Percentiles rank a stretch among this genome's conserved stretches.
These are phyloP conservation scores for Tinamus major DNA, from an alignment of 2,797 vertebrate species.

Conservation along the genomic window DNA sequence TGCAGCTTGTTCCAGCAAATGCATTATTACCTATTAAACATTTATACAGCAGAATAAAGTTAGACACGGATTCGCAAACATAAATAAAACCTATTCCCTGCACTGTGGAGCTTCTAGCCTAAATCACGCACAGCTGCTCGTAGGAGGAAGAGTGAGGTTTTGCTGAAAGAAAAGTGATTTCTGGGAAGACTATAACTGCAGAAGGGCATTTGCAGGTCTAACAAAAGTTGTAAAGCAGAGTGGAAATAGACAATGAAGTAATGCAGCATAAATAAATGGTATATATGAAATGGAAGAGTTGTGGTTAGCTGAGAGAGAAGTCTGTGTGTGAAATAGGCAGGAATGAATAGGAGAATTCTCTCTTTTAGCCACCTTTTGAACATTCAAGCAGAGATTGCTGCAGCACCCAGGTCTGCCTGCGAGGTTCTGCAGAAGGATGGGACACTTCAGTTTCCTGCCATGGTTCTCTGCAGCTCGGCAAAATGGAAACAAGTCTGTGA, in stretches of 20 bases:
- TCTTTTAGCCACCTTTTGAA: neutral
- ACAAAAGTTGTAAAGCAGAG: neutral
- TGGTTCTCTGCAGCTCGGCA: neutral
- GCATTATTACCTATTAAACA: slow-evolving; percentile 73
- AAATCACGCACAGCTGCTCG: neutral
- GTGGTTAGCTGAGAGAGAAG: neutral
- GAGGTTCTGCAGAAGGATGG: neutral
- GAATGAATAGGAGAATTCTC: neutral
- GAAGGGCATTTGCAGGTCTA: neutral
- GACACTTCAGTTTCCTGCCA: neutral
- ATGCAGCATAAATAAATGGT: neutral
- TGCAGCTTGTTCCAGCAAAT: slow-evolving; percentile 55
- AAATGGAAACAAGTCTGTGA: neutral
- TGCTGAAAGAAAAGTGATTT: slow-evolving; percentile 1
- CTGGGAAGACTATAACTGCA: neutral
- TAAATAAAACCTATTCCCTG: slow-evolving; percentile 38
- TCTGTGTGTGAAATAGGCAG: neutral
- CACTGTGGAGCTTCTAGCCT: neutral
- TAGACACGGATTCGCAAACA: slow-evolving; percentile 32
- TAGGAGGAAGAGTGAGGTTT: slow-evolving; percentile 4
- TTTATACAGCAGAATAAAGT: slow-evolving; percentile 56
- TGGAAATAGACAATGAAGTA: neutral
- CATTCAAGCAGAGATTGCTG: neutral
- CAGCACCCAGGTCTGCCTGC: neutral
- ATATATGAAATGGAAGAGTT: neutral